phyloP scores from a whole-genome alignment of 2,113 vertebrate species.

The Chlamydotis undulata region DNA sequence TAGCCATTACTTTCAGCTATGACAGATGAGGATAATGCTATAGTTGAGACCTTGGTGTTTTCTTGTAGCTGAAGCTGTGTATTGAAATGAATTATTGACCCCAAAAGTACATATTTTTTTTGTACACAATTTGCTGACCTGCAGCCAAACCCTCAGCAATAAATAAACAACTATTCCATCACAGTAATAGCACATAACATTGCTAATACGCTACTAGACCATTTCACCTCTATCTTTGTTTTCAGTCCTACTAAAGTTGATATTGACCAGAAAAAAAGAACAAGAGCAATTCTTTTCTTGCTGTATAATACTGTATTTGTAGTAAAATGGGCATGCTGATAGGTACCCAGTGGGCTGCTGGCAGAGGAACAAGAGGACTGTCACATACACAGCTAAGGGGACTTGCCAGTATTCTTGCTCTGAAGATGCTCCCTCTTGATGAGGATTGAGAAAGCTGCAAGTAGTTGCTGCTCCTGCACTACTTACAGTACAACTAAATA shows the following conservation, averaged over 20 bases:
- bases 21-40: not conserved
- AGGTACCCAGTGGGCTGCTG: not conserved
- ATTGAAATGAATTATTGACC: not conserved
- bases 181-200: not conserved
- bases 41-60: not conserved
- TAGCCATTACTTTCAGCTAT: not conserved
- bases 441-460: not conserved
- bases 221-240: not conserved
- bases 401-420: not conserved
- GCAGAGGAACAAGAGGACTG: not conserved
- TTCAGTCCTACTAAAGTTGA: not conserved
- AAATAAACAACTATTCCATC: constrained; percentile 7
- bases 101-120: not conserved
- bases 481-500: not conserved
- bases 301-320: not conserved
- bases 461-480: not conserved
- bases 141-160: not conserved
- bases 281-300: not conserved
- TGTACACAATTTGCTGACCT: not conserved
- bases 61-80: not conserved
- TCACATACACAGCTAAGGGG: not conserved
- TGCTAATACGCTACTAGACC: not conserved
- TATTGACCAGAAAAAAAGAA: not conserved
- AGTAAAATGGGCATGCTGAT: not conserved
- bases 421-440: not conserved